Evolutionary conservation across 2,113 vertebrate species (phyloP).

Genomic region (Rhea pennata): DNA sequence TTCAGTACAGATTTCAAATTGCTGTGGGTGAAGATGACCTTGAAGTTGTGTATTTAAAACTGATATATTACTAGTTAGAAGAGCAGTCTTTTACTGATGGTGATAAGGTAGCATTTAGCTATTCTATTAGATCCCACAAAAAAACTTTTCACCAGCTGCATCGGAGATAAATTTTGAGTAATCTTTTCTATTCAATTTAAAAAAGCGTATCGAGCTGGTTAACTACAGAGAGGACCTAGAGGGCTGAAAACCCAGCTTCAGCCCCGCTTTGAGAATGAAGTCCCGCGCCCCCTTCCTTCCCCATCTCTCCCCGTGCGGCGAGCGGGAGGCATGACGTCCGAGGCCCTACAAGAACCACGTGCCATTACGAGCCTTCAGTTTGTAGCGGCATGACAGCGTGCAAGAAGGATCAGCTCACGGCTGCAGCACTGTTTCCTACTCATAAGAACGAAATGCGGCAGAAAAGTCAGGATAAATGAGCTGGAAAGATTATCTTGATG

Average conservation of each 20-base stretch:
- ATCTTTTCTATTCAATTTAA: not conserved
- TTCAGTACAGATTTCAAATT: not conserved
- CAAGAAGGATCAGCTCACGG: not conserved
- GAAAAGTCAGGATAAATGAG: not conserved
- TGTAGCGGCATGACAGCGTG: not conserved
- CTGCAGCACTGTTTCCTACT: not conserved
- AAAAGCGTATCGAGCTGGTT: not conserved
- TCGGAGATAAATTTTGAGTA: not conserved
- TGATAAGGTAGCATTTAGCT: not conserved
- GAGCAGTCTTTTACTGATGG: not conserved
- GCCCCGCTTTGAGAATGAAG: not conserved
- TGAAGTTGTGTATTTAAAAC: not conserved
- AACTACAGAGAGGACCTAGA: not conserved
- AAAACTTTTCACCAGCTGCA: not conserved
- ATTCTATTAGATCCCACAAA: not conserved
- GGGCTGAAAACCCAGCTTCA: not conserved
- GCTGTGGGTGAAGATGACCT: not conserved
- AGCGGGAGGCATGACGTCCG: not conserved
- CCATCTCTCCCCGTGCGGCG: not conserved
- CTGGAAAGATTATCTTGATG: not conserved
- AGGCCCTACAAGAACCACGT: not conserved
- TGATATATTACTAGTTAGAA: not conserved
- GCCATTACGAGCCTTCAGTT: not conserved
- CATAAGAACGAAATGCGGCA: not conserved
- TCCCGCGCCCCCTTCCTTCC: not conserved